Evolutionary conservation across 2,888 invertebrate species (phyloP), one percentile per base, ranked within the genome.

Genomic region (Himalopsyche kuldschensis): DNA sequence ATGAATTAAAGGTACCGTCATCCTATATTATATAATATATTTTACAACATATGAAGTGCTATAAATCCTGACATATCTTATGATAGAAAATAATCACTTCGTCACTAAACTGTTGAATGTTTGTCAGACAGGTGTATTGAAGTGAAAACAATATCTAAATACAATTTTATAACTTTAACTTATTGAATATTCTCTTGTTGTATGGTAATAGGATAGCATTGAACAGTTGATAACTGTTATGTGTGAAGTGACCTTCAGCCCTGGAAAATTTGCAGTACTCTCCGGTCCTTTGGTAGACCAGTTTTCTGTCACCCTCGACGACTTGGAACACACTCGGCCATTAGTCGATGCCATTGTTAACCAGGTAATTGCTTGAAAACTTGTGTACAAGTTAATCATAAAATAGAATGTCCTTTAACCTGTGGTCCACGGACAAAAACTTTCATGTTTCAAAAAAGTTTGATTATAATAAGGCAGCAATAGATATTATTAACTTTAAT

Each of bases 201-300:
- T 55, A 8, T 55, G 76, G 86, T 87, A 86, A 82, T 89, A 92
- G 91, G 91, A 91, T 88, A 92, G 92, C 87, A 91, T 92, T 87
- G 90, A 88, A 77, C 94, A 95, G 89, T 90, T 96, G 88, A 93
- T 94, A 89, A 94, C 94, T 84, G 94, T 95, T 81, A 95, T 96
- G 91, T 93, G 93, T 88, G 94, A 94, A 88, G 92, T 96, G 88
- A 96, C 95, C 87, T 93, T 94, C 88, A 95, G 95, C 92, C 96
- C 96, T 78, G 96, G 96, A 87, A 94, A 94, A 88, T 96, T 95
- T 88, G 95, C 95, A 89, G 92, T 93, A 87, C 90, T 95, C 84
- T 93, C 95, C 83, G 94, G 94, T 77, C 93, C 94, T 82, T 92
- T 96, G 87, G 93, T 95, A 87, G 94, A 94, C 88, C 94, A 94